phyloP scores from a whole-genome alignment of 2,113 vertebrate species.

The Calyptommatus sinebrachiatus region DNA sequence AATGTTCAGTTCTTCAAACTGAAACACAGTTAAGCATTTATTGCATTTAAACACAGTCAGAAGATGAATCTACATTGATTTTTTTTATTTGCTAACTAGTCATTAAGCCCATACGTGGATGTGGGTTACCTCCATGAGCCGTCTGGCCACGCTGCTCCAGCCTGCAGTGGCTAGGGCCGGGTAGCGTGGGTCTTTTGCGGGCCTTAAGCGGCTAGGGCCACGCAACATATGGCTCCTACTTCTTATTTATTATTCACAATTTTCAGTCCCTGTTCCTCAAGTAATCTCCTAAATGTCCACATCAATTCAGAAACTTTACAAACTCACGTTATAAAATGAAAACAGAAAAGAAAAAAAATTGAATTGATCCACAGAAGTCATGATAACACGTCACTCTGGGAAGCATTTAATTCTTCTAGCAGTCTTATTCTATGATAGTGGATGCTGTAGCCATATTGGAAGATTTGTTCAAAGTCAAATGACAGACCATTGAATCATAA shows the following conservation, averaged over 20 bases:
- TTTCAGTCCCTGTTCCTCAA: not conserved
- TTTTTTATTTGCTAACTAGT: too few relatives aligned
- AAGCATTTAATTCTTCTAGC: not conserved
- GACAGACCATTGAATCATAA: not conserved
- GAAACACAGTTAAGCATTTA: not conserved
- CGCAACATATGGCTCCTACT: not conserved
- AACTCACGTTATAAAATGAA: too few relatives aligned
- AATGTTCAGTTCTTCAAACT: not conserved
- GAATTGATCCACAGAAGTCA: too few relatives aligned
- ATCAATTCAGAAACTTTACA: too few relatives aligned
- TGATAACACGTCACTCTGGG: too few relatives aligned
- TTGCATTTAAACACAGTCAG: not conserved
- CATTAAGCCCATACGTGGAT: too few relatives aligned
- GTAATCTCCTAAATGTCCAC: not conserved
- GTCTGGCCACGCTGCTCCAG: too few relatives aligned
- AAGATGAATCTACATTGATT: not conserved
- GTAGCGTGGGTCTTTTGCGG: too few relatives aligned
- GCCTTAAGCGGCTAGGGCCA: too few relatives aligned
- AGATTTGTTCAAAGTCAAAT: not conserved
- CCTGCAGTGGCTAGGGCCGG: too few relatives aligned
- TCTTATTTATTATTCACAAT: not conserved
- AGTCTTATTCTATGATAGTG: not conserved
- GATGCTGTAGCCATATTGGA: not conserved
- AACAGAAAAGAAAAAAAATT: too few relatives aligned
- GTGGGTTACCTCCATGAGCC: too few relatives aligned